phyloP scores from a whole-genome alignment of 2,113 vertebrate species.

The Vulpes vulpes region DNA sequence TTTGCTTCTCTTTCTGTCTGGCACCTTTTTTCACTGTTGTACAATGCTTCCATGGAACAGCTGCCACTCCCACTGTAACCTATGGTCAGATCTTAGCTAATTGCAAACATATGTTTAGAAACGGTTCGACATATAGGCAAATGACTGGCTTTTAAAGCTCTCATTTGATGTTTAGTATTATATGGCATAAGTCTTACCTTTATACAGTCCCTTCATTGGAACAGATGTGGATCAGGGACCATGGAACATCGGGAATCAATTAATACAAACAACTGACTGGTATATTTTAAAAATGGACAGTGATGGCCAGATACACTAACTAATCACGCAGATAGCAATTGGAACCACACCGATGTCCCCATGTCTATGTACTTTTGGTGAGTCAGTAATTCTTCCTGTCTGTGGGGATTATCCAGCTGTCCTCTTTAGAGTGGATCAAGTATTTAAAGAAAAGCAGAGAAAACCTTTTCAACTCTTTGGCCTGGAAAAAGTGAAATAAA shows the following conservation, averaged over 20 bases:
- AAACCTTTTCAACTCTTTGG: constrained; percentile 62
- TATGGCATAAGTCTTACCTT: background rate
- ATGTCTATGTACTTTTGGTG: background rate
- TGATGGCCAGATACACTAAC: background rate
- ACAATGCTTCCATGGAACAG: background rate
- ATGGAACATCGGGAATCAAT: background rate
- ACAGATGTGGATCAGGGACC: background rate
- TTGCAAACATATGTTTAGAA: background rate
- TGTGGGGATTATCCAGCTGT: constrained; percentile 23
- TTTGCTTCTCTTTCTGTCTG: background rate
- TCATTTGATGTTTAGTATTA: background rate
- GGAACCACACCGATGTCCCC: background rate
- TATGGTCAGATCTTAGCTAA: background rate
- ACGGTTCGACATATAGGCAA: background rate
- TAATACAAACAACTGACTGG: background rate
- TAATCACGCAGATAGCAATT: background rate
- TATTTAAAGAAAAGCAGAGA: constrained; percentile 47
- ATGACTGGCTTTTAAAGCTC: background rate
- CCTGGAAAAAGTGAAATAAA: constrained; percentile 54
- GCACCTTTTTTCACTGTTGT: background rate
- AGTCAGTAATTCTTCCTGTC: background rate
- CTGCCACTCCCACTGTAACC: background rate
- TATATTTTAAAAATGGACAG: background rate
- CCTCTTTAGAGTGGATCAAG: background rate
- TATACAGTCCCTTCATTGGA: background rate